Evolutionary conservation across 2,113 vertebrate genomes (phyloP).

Genomic region (Ailuropoda melanoleuca): DNA sequence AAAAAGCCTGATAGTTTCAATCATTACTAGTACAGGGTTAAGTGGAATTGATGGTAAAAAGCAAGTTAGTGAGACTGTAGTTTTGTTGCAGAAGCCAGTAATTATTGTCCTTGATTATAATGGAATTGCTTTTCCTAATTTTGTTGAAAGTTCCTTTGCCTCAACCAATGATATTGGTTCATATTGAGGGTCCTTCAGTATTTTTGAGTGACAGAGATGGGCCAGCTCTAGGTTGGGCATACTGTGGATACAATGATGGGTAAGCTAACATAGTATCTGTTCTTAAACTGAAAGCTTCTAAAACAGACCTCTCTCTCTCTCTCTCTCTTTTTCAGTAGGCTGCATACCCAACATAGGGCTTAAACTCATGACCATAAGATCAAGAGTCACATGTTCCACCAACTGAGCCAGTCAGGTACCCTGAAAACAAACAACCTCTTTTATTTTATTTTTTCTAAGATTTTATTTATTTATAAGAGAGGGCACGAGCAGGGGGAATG

Average conservation of each 20-base stretch:
- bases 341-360: background rate
- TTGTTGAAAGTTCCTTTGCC: background rate
- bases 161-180: background rate
- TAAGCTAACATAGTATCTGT: background rate
- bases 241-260: background rate
- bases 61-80: rapidly evolving
- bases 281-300: background rate
- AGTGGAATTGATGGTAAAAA: background rate
- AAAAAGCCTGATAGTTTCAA: background rate
- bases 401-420: background rate
- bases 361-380: background rate
- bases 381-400: background rate
- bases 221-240: background rate
- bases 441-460: too few species aligned
- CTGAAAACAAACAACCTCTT: too few species aligned
- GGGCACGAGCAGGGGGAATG: too few species aligned
- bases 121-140: background rate
- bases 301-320: background rate
- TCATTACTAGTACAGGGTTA: background rate
- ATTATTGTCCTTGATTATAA: background rate
- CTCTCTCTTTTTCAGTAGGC: background rate
- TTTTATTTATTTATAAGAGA: too few species aligned
- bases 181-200: background rate
- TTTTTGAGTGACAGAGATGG: background rate
- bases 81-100: background rate